phyloP scores from a whole-genome alignment of 2,797 vertebrate genomes.

The Diglossa cyanea region DNA sequence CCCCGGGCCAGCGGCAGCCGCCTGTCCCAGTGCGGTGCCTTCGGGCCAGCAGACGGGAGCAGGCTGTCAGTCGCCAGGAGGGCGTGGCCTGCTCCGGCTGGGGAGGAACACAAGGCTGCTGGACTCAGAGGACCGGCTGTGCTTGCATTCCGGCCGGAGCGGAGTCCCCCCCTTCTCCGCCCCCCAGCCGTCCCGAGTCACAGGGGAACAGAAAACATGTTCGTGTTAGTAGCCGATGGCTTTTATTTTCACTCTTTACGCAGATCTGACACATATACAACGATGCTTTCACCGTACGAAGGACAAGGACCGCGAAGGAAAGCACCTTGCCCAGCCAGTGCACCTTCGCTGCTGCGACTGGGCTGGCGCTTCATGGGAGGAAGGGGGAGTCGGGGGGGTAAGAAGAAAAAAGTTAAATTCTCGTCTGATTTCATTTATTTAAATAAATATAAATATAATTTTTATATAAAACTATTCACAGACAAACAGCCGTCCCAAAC shows the following conservation, averaged over 20 bases:
- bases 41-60: not conserved
- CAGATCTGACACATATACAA: not conserved
- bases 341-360: not conserved
- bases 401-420: not conserved
- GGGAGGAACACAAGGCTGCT: not conserved
- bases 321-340: not conserved
- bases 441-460: slow-evolving; percentile 99
- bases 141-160: not conserved
- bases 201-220: not conserved
- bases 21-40: not conserved
- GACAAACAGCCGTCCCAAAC: slow-evolving; percentile 64
- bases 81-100: not conserved
- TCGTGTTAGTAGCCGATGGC: not conserved
- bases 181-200: not conserved
- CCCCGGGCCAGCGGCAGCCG: not conserved
- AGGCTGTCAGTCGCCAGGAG: not conserved
- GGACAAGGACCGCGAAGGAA: not conserved
- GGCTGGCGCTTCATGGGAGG: not conserved
- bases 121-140: not conserved
- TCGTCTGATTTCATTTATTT: slow-evolving; percentile 83
- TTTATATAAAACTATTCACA: slow-evolving; percentile 87
- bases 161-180: not conserved
- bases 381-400: no score
- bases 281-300: not conserved
- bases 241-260: slow-evolving; percentile 14